Evolutionary conservation across 2,888 invertebrate species (phyloP).

Genomic region (Heliconius ismenius): DNA sequence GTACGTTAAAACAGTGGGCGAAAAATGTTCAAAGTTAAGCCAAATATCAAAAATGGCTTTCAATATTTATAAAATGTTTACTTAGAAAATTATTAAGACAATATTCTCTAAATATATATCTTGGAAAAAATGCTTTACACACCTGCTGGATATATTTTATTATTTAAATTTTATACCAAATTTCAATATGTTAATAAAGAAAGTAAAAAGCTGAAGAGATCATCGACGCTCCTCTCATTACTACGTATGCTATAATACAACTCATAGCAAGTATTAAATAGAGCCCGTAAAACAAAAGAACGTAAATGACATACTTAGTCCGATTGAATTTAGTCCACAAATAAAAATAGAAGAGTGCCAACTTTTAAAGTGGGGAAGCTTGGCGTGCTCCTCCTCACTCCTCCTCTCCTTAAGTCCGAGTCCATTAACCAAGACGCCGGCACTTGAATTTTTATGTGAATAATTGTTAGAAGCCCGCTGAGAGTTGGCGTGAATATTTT

Average conservation of each 20-base stretch:
- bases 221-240: constrained; percentile 42
- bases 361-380: constrained; percentile 27
- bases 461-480: background rate
- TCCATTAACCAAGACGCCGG: constrained; percentile 23
- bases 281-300: constrained; percentile 57
- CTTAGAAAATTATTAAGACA: background rate
- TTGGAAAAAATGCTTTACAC: no score
- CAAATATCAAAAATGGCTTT: background rate
- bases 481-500: background rate
- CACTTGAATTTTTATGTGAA: constrained; percentile 17
- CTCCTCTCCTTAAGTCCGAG: no score
- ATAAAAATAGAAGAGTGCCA: constrained; percentile 46
- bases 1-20: background rate
- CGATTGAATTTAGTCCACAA: constrained; percentile 54
- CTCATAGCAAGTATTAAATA: constrained; percentile 51
- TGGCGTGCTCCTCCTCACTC: background rate
- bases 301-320: constrained; percentile 56
- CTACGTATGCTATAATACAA: constrained; percentile 43
- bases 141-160: background rate
- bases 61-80: background rate
- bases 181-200: background rate
- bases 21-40: background rate
- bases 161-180: background rate
- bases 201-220: constrained; percentile 19
- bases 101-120: no score